Percentiles rank a stretch among this genome's conserved stretches.
phyloP scores from a whole-genome alignment of 2,113 vertebrate genomes.

The Apistogramma diplotaenia region DNA sequence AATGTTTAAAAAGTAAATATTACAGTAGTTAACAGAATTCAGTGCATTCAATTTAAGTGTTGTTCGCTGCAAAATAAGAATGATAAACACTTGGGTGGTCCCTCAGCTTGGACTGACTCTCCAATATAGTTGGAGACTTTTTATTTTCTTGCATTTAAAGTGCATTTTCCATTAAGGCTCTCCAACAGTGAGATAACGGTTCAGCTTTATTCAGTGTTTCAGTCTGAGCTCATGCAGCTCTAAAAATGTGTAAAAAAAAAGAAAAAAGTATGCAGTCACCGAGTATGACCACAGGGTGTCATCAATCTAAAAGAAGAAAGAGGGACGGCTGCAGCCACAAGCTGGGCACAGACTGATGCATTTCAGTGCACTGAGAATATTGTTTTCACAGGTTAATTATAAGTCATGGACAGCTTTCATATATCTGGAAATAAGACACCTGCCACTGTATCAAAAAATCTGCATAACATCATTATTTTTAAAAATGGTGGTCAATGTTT shows the following conservation, averaged over 20 bases:
- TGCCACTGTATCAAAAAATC: neutral
- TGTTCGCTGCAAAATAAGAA: neutral
- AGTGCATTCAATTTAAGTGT: neutral
- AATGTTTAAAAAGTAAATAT: neutral
- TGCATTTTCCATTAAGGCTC: neutral
- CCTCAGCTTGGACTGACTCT: neutral
- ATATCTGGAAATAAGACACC: neutral
- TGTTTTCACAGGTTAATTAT: neutral
- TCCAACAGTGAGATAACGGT: neutral
- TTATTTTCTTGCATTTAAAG: neutral
- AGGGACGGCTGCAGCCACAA: neutral
- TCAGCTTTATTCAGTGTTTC: neutral
- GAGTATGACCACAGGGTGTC: constrained; percentile 51
- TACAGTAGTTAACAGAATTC: neutral
- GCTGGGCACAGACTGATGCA: neutral
- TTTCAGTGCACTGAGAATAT: neutral
- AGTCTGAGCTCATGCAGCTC: neutral
- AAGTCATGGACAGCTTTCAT: neutral
- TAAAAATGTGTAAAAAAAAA: neutral
- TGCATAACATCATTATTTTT: neutral
- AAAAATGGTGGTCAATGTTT: neutral
- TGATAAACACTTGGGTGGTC: neutral
- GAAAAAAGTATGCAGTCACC: constrained; percentile 4
- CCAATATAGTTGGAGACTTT: neutral
- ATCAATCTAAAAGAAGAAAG: constrained; percentile 8